Base-by-base conservation (phyloP, 2,797 vertebrate genomes). In the Melanotaenia boesemani region DNA sequence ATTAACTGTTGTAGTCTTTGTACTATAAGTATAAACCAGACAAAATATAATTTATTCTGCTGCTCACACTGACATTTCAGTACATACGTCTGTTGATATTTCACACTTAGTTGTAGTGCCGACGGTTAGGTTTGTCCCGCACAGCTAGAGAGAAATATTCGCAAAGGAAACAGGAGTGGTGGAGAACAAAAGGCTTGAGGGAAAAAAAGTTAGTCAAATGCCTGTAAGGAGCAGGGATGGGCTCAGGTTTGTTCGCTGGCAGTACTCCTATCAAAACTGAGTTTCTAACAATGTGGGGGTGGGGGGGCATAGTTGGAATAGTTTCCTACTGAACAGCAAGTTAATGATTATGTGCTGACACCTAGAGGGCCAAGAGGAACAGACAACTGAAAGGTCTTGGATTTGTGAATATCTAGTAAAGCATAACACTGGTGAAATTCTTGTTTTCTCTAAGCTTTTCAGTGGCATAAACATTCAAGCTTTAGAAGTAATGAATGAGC, bases 241-340 rank as follows among this genome's bases (percentile, higher is more conserved):
- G 74, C 70, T 77, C 63, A 58, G 75, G 69, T 74, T 52, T 71
- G 65, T 71, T 79, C 81, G 28, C 67, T 56, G 63, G 81, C 67
- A 81, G 68, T 60, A 72, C 52, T 81, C 88, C 90, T 91, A 92
- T 94, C 91, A 79, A 77, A 70, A 72, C 76, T 73, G 34, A 84
- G 80, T 41, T 13, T 41, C 13, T 15, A 11, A 3, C 10, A 3
- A 65, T 12, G 0, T 13, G 34, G 28, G 67, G 84, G 77, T 70
- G 72, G 73, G 84, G 71, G 87, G 77, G 80, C 81, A 94, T 93
- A 87, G 82, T 81, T 93, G 83, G 74, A 87, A 94, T 93, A 87
- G 68, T 91, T 93, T 82, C 64, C 80, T 82, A 80, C 77, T 61
- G 62, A 60, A 46, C 44, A 57, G 11, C 6, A 6, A 6, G 16